Conservation (phyloP, 1,140 invertebrate species). For the Caenorhabditis briggsae region DNA sequence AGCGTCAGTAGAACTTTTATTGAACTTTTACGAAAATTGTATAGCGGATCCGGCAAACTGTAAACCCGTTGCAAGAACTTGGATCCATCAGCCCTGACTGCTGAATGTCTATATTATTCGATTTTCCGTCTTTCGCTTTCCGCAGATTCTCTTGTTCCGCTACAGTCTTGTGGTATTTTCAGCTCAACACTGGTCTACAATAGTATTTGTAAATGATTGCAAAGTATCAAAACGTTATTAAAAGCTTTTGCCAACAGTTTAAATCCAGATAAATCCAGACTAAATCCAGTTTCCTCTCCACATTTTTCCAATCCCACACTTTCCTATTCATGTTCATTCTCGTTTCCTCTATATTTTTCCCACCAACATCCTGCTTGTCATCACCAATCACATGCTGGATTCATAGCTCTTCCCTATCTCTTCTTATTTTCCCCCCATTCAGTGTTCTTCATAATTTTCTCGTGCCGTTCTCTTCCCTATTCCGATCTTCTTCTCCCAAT, state of each 20-base stretch:
- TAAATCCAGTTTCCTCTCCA: neutral
- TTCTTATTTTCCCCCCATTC: neutral
- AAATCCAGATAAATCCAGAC: constrained; percentile 2
- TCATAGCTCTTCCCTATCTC: neutral
- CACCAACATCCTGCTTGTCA: neutral
- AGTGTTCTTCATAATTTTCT: neutral
- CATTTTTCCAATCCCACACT: neutral
- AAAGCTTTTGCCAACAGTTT: neutral
- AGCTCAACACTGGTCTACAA: too few relatives aligned
- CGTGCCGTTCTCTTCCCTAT: neutral
- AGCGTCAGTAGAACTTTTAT: too few relatives aligned
- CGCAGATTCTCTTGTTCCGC: too few relatives aligned
- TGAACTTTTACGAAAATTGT: neutral
- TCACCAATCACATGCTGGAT: constrained; percentile 29
- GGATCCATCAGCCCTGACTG: too few relatives aligned
- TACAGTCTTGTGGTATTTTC: too few relatives aligned
- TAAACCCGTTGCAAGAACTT: neutral
- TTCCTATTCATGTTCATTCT: constrained; percentile 9
- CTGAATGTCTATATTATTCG: too few relatives aligned
- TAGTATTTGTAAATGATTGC: too few relatives aligned
- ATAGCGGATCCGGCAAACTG: neutral
- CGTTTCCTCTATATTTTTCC: neutral
- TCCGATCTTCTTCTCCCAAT: neutral
- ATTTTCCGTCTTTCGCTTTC: too few relatives aligned
- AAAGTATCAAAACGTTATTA: too few relatives aligned